Percentiles rank a stretch among this genome's conserved stretches.
phyloP scores from a whole-genome alignment of 2,888 invertebrate genomes.

The Hemistola chrysoprasaria region DNA sequence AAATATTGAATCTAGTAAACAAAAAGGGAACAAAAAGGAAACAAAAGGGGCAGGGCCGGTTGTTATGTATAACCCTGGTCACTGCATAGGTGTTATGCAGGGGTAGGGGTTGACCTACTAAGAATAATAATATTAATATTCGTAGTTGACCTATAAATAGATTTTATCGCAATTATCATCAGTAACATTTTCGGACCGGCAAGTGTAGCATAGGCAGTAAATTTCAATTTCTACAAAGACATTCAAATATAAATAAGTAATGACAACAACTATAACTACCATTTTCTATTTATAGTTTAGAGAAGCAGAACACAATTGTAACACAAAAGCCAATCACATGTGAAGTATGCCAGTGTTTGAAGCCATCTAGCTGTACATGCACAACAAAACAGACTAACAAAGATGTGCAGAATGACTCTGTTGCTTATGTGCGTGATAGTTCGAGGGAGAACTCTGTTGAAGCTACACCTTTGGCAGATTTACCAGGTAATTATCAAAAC shows the following conservation, averaged over 20 bases:
- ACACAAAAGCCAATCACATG: conserved; percentile 36
- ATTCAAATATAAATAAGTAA: neutral
- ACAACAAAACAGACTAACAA: conserved; percentile 26
- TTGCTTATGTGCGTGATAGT: conserved; percentile 33
- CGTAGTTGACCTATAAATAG: too few species aligned
- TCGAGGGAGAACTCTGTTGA: conserved; percentile 52
- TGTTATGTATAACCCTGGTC: too few species aligned
- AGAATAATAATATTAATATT: too few species aligned
- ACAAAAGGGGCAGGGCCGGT: too few species aligned
- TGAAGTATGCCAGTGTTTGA: conserved; percentile 49
- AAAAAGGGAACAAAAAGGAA: too few species aligned
- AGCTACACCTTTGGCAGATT: conserved; percentile 63
- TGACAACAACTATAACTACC: neutral
- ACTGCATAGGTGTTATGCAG: too few species aligned
- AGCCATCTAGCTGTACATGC: conserved; percentile 47
- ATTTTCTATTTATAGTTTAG: conserved; percentile 30
- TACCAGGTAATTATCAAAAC: conserved; percentile 62
- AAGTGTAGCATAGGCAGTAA: too few species aligned
- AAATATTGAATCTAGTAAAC: too few species aligned
- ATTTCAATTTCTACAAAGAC: too few species aligned
- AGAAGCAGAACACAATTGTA: conserved; percentile 31
- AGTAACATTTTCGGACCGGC: too few species aligned
- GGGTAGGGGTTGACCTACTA: too few species aligned
- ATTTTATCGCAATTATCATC: too few species aligned
- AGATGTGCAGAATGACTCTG: conserved; percentile 22